These are phyloP conservation scores for Protaetia brevitarsis DNA, from an alignment of 1,140 invertebrate genomes.

Conservation along the genomic window DNA sequence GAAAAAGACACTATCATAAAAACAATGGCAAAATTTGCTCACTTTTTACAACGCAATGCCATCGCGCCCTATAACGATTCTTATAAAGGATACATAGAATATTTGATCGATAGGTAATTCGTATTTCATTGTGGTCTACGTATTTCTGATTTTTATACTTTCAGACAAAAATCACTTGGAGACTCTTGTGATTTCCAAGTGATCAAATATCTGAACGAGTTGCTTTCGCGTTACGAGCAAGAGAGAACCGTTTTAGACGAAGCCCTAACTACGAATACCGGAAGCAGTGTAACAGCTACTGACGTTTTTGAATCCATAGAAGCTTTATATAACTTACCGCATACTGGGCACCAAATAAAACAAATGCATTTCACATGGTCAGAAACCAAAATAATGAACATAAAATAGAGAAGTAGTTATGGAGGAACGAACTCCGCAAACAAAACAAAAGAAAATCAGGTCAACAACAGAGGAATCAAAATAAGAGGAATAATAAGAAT, in stretches of 20 bases:
- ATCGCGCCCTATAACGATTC: constrained; percentile 39
- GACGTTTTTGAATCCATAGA: constrained; percentile 28
- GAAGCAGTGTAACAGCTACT: constrained; percentile 25
- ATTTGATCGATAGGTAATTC: constrained; percentile 35
- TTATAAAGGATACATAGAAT: constrained; percentile 36
- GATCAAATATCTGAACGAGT: constrained; percentile 30
- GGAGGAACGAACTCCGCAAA: background rate
- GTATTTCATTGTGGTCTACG: background rate
- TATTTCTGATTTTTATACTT: constrained; percentile 20
- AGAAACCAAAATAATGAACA: background rate
- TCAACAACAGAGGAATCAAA: background rate
- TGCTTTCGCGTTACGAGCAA: constrained; percentile 36
- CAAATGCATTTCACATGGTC: constrained; percentile 22
- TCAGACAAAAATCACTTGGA: constrained; percentile 36
- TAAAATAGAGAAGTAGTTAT: constrained; percentile 7
- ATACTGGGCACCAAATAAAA: constrained; percentile 39
- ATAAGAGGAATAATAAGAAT: background rate
- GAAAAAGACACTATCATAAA: constrained; percentile 35
- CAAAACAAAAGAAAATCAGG: background rate
- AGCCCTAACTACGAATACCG: constrained; percentile 26
- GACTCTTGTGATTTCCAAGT: constrained; percentile 24
- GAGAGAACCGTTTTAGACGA: constrained; percentile 35
- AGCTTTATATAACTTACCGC: constrained; percentile 33
- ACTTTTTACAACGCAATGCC: constrained; percentile 37
- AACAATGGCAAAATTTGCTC: constrained; percentile 36